phyloP scores from a whole-genome alignment of 2,888 invertebrate genomes.

The Agrochola litura region DNA sequence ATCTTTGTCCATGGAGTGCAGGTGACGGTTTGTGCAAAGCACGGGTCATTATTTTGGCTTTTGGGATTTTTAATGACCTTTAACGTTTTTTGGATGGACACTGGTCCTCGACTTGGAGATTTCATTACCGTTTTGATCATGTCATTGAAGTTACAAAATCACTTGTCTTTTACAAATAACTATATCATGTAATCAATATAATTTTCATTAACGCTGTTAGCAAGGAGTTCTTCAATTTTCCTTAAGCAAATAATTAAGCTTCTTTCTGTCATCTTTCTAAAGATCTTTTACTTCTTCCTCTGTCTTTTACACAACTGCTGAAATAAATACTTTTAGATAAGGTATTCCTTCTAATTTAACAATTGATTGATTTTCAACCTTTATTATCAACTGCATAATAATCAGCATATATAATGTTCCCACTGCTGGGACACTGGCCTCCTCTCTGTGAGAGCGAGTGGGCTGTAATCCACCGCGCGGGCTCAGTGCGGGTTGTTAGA shows the following conservation, averaged over 20 bases:
- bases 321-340: background rate
- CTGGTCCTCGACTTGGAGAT: slow-evolving; percentile 7
- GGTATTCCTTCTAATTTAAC: background rate
- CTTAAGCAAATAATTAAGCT: background rate
- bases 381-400: too few relatives aligned
- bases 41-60: slow-evolving; percentile 72
- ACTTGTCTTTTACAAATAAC: too few relatives aligned
- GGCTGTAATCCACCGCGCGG: too few relatives aligned
- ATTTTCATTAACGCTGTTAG: too few relatives aligned
- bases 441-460: too few relatives aligned
- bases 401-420: too few relatives aligned
- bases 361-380: background rate
- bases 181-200: too few relatives aligned
- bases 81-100: slow-evolving; percentile 10
- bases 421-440: too few relatives aligned
- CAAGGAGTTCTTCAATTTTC: too few relatives aligned
- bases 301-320: too few relatives aligned
- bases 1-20: slow-evolving; percentile 73
- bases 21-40: slow-evolving; percentile 70
- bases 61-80: slow-evolving; percentile 43
- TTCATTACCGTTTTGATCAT: background rate
- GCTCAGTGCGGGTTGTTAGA: too few relatives aligned
- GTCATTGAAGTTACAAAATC: too few relatives aligned
- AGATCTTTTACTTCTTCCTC: background rate
- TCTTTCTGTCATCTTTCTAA: background rate